Evolutionary conservation across 2,113 vertebrate species (phyloP), one percentile per base, ranked within the genome.

Genomic region (Bufo gargarizans): DNA sequence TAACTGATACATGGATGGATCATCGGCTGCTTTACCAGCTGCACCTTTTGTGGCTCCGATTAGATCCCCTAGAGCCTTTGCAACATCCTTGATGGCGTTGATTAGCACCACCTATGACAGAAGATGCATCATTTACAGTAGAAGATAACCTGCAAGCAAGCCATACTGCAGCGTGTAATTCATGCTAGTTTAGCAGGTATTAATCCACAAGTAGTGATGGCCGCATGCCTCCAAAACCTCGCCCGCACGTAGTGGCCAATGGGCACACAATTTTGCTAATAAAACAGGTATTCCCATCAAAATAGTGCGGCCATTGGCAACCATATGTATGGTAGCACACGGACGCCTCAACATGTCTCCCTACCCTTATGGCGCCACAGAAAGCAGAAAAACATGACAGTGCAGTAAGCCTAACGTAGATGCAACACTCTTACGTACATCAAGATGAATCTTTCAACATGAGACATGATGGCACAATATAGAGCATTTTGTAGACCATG

Each of bases 1-100:
- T 89, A 99, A 95, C 92, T 99, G 99, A 92, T 99, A 99, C 98
- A 99, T 99, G 89, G 98, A 99, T 0, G 98, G 96, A 91, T 99
- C 98, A 6, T 99, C 98, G 0, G 98, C 97, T 0, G 97, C 94
- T 90, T 99, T 99, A 89, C 98, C 98, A 2, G 98, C 96, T 10
- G 98, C 98, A 91, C 98, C 98, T 92, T 99, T 99, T 85, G 98
- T 99, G 89, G 98, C 97, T 76, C 98, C 91, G 67, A 99, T 99
- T 92, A 99, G 97, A 90, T 99, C 99, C 0, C 98, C 98, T 90
- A 99, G 95, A 69, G 99, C 99, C 91, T 99, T 99, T 56, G 99
- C 98, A 89, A 99, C 99, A 4, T 99, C 99, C 89, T 98, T 97
- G 83, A 99, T 98, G 0, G 99, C 99, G 6, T 99, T 99, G 93